Percentiles rank a stretch among this genome's conserved stretches.
These are phyloP conservation scores for Nyctibius bracteatus DNA, from an alignment of 2,113 vertebrate species.

Conservation along the genomic window DNA sequence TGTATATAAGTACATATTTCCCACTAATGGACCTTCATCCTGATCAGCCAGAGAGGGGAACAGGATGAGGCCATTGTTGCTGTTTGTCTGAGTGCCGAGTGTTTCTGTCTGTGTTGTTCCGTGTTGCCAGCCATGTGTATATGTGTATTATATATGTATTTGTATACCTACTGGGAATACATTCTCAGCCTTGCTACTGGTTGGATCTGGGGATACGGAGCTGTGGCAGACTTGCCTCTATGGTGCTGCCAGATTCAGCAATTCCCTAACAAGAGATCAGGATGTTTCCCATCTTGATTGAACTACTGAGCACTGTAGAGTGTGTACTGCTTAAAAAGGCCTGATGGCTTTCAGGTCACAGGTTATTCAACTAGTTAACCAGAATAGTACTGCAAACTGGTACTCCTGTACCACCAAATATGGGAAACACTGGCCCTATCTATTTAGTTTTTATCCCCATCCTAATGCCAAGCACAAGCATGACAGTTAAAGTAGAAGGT, in stretches of 20 bases:
- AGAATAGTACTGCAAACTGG: neutral
- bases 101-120: neutral
- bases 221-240: neutral
- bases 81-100: neutral
- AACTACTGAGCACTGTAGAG: neutral
- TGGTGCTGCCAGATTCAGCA: neutral
- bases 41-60: too few species aligned
- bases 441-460: neutral
- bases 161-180: neutral
- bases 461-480: neutral
- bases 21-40: too few species aligned
- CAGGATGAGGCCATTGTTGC: neutral
- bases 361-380: neutral
- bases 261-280: neutral
- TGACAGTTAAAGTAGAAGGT: neutral
- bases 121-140: neutral
- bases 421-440: neutral
- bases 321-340: neutral
- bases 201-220: neutral
- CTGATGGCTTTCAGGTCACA: neutral
- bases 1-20: too few species aligned
- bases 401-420: neutral
- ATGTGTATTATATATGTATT: neutral
- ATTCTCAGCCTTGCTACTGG: neutral
- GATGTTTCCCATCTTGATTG: neutral